phyloP scores from a whole-genome alignment of 1,140 invertebrate genomes.

The Danaus melanippus region DNA sequence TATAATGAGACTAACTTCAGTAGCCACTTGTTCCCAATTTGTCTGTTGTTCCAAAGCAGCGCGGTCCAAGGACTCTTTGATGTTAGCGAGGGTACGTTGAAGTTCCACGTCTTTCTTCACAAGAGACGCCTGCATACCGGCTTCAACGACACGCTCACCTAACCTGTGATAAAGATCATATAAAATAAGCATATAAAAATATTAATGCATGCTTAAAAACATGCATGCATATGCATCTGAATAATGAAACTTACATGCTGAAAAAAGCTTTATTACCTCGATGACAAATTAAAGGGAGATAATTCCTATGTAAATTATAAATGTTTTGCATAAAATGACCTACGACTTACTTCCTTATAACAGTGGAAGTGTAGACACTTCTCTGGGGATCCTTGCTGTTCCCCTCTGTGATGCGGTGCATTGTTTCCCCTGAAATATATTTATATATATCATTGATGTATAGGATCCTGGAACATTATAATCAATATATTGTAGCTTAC shows the following conservation, averaged over 20 bases:
- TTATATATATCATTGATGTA: too few relatives aligned
- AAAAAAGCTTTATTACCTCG: too few relatives aligned
- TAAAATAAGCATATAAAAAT: too few relatives aligned
- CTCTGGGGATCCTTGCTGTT: slow-evolving; percentile 90
- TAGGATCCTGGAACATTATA: too few relatives aligned
- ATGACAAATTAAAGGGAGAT: too few relatives aligned
- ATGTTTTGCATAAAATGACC: too few relatives aligned
- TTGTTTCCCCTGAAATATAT: slow-evolving; percentile 83
- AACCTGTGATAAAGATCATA: slow-evolving; percentile 71
- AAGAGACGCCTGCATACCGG: slow-evolving; percentile 95
- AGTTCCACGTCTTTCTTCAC: slow-evolving; percentile 95
- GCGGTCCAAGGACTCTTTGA: slow-evolving; percentile 11
- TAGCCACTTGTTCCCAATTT: slow-evolving; percentile 92
- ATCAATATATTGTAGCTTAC: too few relatives aligned
- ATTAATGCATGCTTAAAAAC: too few relatives aligned
- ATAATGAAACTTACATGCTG: too few relatives aligned
- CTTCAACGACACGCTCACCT: slow-evolving; percentile 93
- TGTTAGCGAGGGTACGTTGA: slow-evolving; percentile 84
- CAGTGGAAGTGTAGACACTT: slow-evolving; percentile 77
- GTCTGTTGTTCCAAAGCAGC: slow-evolving; percentile 73
- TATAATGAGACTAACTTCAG: slow-evolving; percentile 73
- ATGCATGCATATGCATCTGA: too few relatives aligned
- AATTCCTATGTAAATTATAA: too few relatives aligned
- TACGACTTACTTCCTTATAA: slow-evolving; percentile 47
- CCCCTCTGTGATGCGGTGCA: slow-evolving; percentile 95